A percentile compares a stretch with the other conserved stretches of the same genome.
phyloP scores from a whole-genome alignment of 2,888 invertebrate species.

The Itoplectis maculator region DNA sequence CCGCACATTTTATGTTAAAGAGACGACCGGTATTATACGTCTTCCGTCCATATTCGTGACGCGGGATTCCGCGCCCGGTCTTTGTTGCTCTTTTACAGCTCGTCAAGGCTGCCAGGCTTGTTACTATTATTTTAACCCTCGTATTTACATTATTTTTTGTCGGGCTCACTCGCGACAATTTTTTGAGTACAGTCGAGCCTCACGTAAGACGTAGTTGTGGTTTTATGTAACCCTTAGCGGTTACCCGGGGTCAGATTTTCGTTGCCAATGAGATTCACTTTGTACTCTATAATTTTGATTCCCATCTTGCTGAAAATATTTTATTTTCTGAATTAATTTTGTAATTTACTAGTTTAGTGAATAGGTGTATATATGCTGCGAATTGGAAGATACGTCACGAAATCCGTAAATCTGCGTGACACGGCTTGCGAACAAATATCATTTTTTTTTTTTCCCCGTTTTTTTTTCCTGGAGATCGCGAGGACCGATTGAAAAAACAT shows the following conservation, averaged over 20 bases:
- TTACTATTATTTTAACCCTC: slow-evolving; percentile 4
- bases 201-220: background rate
- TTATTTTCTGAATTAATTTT: too few relatives aligned
- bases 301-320: too few relatives aligned
- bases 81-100: slow-evolving; percentile 12
- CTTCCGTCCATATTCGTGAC: slow-evolving; percentile 32
- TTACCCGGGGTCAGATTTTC: too few relatives aligned
- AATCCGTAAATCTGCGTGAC: background rate
- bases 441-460: too few relatives aligned
- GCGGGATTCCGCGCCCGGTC: background rate
- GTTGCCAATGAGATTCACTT: too few relatives aligned
- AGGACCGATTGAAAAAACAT: background rate
- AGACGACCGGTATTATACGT: slow-evolving; percentile 38
- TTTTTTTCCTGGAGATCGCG: background rate
- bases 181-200: background rate
- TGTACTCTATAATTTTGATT: too few relatives aligned
- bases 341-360: background rate
- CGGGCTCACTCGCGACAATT: background rate
- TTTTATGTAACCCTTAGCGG: too few relatives aligned
- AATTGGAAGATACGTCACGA: background rate
- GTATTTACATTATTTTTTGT: slow-evolving; percentile 12
- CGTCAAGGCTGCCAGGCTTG: background rate
- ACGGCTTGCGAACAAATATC: background rate
- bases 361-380: background rate
- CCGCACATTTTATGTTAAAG: slow-evolving; percentile 28